Base-by-base conservation (phyloP, 2,888 invertebrate genomes). In the Melieria omissa region DNA sequence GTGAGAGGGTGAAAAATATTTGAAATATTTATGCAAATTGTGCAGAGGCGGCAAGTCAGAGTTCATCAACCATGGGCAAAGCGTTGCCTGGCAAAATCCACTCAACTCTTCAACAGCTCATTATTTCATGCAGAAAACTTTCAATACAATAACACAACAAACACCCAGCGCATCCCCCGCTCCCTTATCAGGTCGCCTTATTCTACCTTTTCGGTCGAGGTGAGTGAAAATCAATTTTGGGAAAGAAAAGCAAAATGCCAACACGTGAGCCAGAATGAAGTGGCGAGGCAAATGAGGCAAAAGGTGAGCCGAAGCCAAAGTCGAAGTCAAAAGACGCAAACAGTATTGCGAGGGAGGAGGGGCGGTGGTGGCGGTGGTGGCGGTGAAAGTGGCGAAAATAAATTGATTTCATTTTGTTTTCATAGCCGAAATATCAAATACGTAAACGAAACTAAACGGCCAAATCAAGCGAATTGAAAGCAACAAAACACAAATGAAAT, bases 221-320 rank as follows among this genome's bases (percentile, higher is more conserved):
- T 49, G 12, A 49, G 49, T 69, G 46, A 55, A 69, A 62, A 62
- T 69, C 69, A 45, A 69, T 69, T 62, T 69, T 45, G 62, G 69
- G 41, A 69, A 62, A 42, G 61, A 42, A 63, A 61, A 61, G 62
- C 62, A 54, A 62, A 61, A 62, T 69, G 54, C 55, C 46, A 62
- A 46, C 61, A 41, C 61, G 29, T 9, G 54, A 54, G 44, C 55
- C 54, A 55, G 55, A 63, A 57, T 57, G 62, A 62, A 45, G 52
- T 49, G 16, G n/a, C 29, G 14, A 45, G 45, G 60, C 45, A 67
- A 67, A 67, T 67, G 67, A 67, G 67, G 60, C 67, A 67, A 61
- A 67, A 29, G 29, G 29, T 29, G 29, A 29, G 29, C 29, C 29
- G 29, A 29, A 29, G 29, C 29, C 29, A 29, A 29, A 29, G 29